A percentile compares a stretch with the other conserved stretches of the same genome.
phyloP scores from a whole-genome alignment of 1,140 invertebrate species.

The Scaptomyza pallida region DNA sequence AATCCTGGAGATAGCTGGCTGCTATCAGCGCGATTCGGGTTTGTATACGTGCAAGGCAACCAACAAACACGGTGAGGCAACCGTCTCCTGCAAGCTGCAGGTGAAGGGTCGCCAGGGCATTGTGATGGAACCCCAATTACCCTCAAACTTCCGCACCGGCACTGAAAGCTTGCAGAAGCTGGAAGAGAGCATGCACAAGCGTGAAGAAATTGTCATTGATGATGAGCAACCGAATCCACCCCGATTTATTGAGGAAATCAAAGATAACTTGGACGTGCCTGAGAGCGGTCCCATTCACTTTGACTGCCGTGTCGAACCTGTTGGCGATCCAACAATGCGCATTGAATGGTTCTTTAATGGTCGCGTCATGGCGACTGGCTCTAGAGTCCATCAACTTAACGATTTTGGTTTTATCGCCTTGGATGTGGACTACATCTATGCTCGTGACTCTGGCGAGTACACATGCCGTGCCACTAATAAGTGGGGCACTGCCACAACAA shows the following conservation, averaged over 20 bases:
- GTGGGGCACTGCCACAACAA: slow-evolving; percentile 93
- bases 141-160: slow-evolving; percentile 92
- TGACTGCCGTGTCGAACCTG: slow-evolving; percentile 94
- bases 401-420: slow-evolving; percentile 97
- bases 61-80: slow-evolving; percentile 95
- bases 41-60: slow-evolving; percentile 96
- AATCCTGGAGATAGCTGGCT: slow-evolving; percentile 94
- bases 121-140: slow-evolving; percentile 95
- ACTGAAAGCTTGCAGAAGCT: slow-evolving; percentile 95
- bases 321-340: slow-evolving; percentile 93
- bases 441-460: slow-evolving; percentile 93
- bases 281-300: slow-evolving; percentile 96
- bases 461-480: slow-evolving; percentile 93
- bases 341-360: slow-evolving; percentile 98
- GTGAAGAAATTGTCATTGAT: slow-evolving; percentile 91
- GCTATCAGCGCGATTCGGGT: slow-evolving; percentile 94
- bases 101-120: slow-evolving; percentile 94
- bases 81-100: slow-evolving; percentile 92
- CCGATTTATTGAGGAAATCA: slow-evolving; percentile 92
- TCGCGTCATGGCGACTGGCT: slow-evolving; percentile 93
- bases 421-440: slow-evolving; percentile 94
- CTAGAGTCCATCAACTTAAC: slow-evolving; percentile 94
- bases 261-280: slow-evolving; percentile 91
- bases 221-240: slow-evolving; percentile 95
- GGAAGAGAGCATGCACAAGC: slow-evolving; percentile 94